Conservation (phyloP, 2,888 invertebrate genomes). For the Limnephilus lunatus region DNA sequence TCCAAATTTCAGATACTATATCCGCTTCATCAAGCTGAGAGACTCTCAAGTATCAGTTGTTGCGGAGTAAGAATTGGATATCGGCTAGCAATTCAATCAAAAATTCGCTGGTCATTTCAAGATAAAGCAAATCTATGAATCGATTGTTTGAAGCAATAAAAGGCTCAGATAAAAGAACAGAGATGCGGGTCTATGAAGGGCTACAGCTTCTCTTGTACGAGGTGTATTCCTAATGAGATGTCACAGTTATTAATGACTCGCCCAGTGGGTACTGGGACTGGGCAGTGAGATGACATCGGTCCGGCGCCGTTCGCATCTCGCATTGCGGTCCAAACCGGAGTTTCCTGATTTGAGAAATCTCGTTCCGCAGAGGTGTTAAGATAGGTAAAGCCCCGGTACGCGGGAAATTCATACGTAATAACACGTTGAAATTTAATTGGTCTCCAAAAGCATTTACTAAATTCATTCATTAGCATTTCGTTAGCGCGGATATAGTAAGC, state of each 20-base stretch:
- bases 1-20: too few species aligned
- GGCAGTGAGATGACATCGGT: background rate
- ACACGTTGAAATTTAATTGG: background rate
- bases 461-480: background rate
- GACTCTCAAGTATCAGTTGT: too few species aligned
- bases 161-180: background rate
- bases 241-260: background rate
- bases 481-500: background rate
- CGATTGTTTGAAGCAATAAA: background rate
- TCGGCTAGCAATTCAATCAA: too few species aligned
- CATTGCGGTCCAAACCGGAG: slow-evolving; percentile 30
- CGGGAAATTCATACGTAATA: background rate
- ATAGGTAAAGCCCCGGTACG: background rate
- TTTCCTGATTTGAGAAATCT: slow-evolving; percentile 40
- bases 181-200: background rate
- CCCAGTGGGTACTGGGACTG: background rate
- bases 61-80: too few species aligned
- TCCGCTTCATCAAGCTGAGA: too few species aligned
- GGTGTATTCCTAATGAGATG: background rate
- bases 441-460: too few species aligned
- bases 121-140: background rate
- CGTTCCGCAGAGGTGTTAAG: slow-evolving; percentile 29
- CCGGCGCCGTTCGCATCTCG: background rate
- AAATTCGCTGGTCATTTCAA: background rate
- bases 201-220: background rate